Base-by-base conservation (phyloP, 2,888 invertebrate species). In the Icerya purchasi region DNA sequence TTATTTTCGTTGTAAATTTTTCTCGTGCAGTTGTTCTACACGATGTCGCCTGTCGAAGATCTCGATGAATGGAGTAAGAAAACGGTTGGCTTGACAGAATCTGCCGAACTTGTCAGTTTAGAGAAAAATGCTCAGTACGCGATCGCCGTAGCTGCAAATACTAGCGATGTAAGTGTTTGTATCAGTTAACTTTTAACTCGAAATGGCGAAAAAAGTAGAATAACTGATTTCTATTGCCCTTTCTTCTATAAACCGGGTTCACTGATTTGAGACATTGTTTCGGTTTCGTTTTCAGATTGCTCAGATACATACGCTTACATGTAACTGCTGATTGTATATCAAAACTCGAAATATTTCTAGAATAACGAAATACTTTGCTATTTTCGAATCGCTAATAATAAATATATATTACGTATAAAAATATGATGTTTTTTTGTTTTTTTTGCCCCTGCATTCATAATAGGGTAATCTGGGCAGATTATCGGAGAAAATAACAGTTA, bases 101-200 rank as follows among this genome's bases (percentile, higher is more conserved):
- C 91, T 0, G 87, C 89, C 0, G 91, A 92, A 69, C 74, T 93
- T 58, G 82, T 86, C 54, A 91, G 88, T 70, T 75, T 93, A 61
- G 92, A 92, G 68, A 87, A 89, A 68, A 89, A 84, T 68, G 87
- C 91, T 14, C 84, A 88, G 69, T 93, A 93, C 70, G 88, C 91
- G 18, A 81, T 93, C 58, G 88, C 89, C 10, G 90, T 93, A 1
- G 89, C 90, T 23, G 89, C 89, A 0, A 78, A 82, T 67, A 86
- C 87, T 53, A 82, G 84, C 67, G 80, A 77, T 57, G 69, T 69
- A 61, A 65, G 64, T 62, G n/a, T n/a, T n/a, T n/a, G n/a, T n/a
- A n/a, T n/a, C n/a, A n/a, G n/a, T n/a, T n/a, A n/a, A n/a, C n/a
- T n/a, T n/a, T n/a, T n/a, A n/a, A n/a, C n/a, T n/a, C n/a, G n/a